Evolutionary conservation across 2,888 invertebrate genomes (phyloP).

Genomic region (Orthosia gothica): DNA sequence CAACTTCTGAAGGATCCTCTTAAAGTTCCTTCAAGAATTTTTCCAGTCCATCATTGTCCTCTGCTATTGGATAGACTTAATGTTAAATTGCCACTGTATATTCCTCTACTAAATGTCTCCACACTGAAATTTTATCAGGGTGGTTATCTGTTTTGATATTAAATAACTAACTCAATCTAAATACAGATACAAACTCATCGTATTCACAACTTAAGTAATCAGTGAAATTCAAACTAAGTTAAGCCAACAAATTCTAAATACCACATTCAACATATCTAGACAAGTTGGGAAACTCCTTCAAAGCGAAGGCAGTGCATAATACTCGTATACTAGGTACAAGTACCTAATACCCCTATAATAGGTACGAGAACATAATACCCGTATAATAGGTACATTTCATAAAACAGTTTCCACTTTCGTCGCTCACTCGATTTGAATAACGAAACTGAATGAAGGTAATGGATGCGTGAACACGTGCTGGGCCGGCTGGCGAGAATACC

Average conservation of each 20-base stretch:
- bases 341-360: too few relatives aligned
- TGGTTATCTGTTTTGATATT: background rate
- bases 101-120: background rate
- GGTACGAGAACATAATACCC: conserved; percentile 23
- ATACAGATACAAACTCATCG: background rate
- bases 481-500: conserved; percentile 51
- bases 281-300: conserved; percentile 53
- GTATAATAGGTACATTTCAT: conserved; percentile 56
- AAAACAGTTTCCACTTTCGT: conserved; percentile 71
- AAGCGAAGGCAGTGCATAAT: conserved; percentile 27
- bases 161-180: background rate
- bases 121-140: background rate
- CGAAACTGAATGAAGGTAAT: conserved; percentile 70
- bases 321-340: conserved; percentile 34
- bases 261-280: background rate
- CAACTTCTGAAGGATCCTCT: background rate
- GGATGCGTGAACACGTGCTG: conserved; percentile 66
- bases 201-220: background rate
- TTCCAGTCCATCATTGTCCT: too few relatives aligned
- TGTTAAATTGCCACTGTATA: too few relatives aligned
- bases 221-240: background rate
- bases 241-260: background rate
- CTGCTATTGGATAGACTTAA: too few relatives aligned
- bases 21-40: too few relatives aligned
- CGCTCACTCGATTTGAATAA: conserved; percentile 69